phyloP scores from a whole-genome alignment of 1,140 invertebrate genomes.

The Bombus turneri region DNA sequence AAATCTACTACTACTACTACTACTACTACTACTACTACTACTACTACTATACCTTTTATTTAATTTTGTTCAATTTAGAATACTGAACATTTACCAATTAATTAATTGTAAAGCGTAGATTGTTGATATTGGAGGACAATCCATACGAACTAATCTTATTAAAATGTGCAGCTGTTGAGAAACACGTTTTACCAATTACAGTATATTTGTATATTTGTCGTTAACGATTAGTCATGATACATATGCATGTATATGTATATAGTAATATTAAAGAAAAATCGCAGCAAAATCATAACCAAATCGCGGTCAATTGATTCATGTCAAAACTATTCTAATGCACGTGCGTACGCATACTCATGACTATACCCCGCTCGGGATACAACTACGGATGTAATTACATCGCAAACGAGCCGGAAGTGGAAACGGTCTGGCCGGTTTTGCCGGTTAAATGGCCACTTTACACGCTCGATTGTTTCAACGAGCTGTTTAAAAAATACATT shows the following conservation, averaged over 20 bases:
- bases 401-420: slow-evolving; percentile 63
- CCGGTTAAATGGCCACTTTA: slow-evolving; percentile 63
- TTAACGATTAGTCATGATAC: not conserved
- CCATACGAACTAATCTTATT: not conserved
- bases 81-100: not conserved
- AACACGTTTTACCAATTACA: not conserved
- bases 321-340: slow-evolving; percentile 4
- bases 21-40: no score
- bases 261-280: not conserved
- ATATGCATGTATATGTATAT: not conserved
- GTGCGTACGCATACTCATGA: slow-evolving; percentile 27
- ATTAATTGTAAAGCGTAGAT: not conserved
- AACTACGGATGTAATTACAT: slow-evolving; percentile 69
- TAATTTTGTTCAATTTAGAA: not conserved
- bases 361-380: slow-evolving; percentile 42
- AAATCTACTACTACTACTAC: no score
- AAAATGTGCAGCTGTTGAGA: not conserved
- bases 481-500: not conserved
- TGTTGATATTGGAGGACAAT: not conserved
- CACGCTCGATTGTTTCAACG: slow-evolving; percentile 52
- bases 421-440: slow-evolving; percentile 64
- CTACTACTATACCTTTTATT: no score
- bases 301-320: slow-evolving; percentile 36
- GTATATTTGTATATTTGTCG: not conserved
- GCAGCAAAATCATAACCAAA: slow-evolving; percentile 5